Evolutionary conservation across 2,797 vertebrate species (phyloP).

Genomic region (Lithobates sylvaticus): DNA sequence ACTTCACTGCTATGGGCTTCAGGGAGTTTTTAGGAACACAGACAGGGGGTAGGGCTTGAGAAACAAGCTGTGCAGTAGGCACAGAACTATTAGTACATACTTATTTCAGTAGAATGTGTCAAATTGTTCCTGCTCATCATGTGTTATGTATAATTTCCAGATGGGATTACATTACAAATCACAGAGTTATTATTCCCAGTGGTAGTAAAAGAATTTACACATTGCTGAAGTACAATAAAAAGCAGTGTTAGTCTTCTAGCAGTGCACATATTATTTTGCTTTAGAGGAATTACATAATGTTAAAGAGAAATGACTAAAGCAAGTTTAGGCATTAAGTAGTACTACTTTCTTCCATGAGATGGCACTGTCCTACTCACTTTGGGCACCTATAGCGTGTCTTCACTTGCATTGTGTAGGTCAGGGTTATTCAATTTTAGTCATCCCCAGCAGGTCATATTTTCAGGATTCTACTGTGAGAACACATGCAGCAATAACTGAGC

Average conservation of each 20-base stretch:
- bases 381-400: not conserved
- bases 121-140: slow-evolving; percentile 6
- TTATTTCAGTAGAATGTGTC: slow-evolving; percentile 33
- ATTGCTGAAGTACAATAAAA: slow-evolving; percentile 28
- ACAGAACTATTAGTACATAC: not conserved
- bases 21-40: slow-evolving; percentile 22
- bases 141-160: slow-evolving; percentile 16
- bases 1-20: slow-evolving; percentile 28
- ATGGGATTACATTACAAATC: slow-evolving; percentile 9
- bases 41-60: not conserved
- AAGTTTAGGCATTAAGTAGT: not conserved
- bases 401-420: no score
- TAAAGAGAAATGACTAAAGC: slow-evolving; percentile 7
- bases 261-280: not conserved
- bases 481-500: no score
- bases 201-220: slow-evolving; percentile 36
- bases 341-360: not conserved
- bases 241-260: slow-evolving; percentile 31
- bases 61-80: not conserved
- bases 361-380: not conserved
- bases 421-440: no score
- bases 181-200: slow-evolving; percentile 10
- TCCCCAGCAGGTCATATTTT: no score
- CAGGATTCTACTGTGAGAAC: no score
- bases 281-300: slow-evolving; percentile 20